These are phyloP conservation scores for Dexiosoma caninum DNA, from an alignment of 2,888 invertebrate genomes.

Conservation along the genomic window DNA sequence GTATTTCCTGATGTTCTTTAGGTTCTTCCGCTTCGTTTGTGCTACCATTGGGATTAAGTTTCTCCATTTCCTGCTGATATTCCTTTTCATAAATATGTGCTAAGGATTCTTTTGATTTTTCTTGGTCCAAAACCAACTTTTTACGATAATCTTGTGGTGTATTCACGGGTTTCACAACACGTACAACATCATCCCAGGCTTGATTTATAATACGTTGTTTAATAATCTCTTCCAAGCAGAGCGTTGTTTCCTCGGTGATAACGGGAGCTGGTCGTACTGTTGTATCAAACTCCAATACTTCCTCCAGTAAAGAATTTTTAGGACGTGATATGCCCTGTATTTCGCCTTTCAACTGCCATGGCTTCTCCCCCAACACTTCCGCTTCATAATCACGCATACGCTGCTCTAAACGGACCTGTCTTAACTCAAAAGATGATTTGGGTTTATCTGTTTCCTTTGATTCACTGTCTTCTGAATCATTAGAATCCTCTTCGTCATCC, in stretches of 20 bases:
- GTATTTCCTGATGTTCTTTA: slow-evolving; percentile 88
- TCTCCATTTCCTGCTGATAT: slow-evolving; percentile 84
- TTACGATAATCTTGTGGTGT: slow-evolving; percentile 92
- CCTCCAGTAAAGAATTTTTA: slow-evolving; percentile 94
- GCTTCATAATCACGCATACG: slow-evolving; percentile 86
- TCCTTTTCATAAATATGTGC: slow-evolving; percentile 96
- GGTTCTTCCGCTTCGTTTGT: slow-evolving; percentile 83
- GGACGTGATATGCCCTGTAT: slow-evolving; percentile 87
- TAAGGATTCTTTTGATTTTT: slow-evolving; percentile 95
- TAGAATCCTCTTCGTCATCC: slow-evolving; percentile 2
- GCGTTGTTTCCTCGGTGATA: slow-evolving; percentile 93
- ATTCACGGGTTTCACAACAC: slow-evolving; percentile 90
- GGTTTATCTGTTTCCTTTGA: slow-evolving; percentile 61
- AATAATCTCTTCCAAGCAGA: slow-evolving; percentile 93
- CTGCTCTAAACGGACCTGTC: slow-evolving; percentile 85
- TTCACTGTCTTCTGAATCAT: slow-evolving; percentile 58
- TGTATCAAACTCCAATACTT: slow-evolving; percentile 93
- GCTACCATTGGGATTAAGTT: slow-evolving; percentile 70
- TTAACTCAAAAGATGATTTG: slow-evolving; percentile 85
- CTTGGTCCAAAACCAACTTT: slow-evolving; percentile 91
- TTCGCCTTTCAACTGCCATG: slow-evolving; percentile 97
- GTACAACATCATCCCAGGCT: slow-evolving; percentile 95
- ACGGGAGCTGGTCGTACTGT: slow-evolving; percentile 90
- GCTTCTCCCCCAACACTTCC: slow-evolving; percentile 87
- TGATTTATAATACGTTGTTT: slow-evolving; percentile 93